Base-by-base conservation (phyloP, 2,797 vertebrate species). In the Lutjanus argentimaculatus region DNA sequence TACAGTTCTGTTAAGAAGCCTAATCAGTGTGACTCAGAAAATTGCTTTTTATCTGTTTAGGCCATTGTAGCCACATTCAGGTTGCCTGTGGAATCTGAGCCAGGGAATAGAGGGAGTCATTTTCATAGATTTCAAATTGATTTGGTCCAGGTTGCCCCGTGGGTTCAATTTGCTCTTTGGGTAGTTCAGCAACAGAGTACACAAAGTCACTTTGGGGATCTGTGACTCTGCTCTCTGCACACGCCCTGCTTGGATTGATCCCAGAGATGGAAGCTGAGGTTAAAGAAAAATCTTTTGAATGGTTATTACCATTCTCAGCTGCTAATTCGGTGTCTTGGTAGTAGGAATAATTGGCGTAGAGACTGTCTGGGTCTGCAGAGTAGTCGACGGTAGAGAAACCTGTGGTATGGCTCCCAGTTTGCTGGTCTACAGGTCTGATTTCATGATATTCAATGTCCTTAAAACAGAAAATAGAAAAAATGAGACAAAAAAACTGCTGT, bases 181-280 rank as follows among this genome's bases (percentile, higher is more conserved):
- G 46, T 6, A 16, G 25, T 22, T 84, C 15, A 76, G 7, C 40
- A 67, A 80, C 25, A 66, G 79, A 75, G 25, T 80, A 72, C 30
- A 85, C 4, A 0, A 7, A 0, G 21, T 77, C 30, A 14, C 1
- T 19, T 7, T 21, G 30, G 1, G 0, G 14, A 56, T n/a, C 30
- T 63, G 45, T 25, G 46, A 6, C 36, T 52, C 5, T 65, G 65
- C 21, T 79, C 1, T 46, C 43, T 51, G 9, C 6, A 52, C 16
- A 65, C 7, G 19, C 2, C 2, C n/a, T 7, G 21, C 0, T 72
- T 46, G 40, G 62, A 56, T 1, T 16, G 22, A 43, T 16, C 15
- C 36, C 1, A 46, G 4, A 67, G 2, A 1, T 30, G 51, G 36
- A 46, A 36, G n/a, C 3, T 77, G 22, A 36, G 51, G 53, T 61